Evolutionary conservation across 2,113 vertebrate species (phyloP), one percentile per base, ranked within the genome.

Genomic region (Dolichallabes microphthalmus): DNA sequence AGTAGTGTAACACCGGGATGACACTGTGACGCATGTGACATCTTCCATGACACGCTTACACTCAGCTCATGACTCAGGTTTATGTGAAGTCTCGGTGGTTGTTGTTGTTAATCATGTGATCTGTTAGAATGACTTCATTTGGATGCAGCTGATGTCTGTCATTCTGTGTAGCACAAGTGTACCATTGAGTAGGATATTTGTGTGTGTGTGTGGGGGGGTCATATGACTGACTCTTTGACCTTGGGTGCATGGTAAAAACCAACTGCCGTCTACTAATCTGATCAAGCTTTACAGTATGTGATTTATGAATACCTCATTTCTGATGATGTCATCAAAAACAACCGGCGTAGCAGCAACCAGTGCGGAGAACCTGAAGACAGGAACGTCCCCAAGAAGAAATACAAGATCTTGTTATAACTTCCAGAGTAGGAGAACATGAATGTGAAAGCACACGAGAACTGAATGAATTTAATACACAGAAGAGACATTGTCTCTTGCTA

Each of bases 141-240:
- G 19, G 17, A 39, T 19, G 2, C 30, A 73, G 69, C 17, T 50
- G 39, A 25, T 74, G 66, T 68, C 27, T 50, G 71, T 74, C 39
- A 74, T 50, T 74, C 39, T 25, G 45, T 12, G 5, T 25, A n/a
- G 22, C 45, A 74, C 71, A 74, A 74, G 39, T n/a, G 20, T 13
- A 45, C 11, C 22, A 52, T 74, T 74, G 50, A 52, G n/a, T 74
- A 52, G 71, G 71, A 52, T 1, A 57, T 57, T 10, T n/a, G 25
- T 27, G 63, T 64, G n/a, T 63, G 61, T 63, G 88, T 92, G 86
- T 92, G 87, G 87, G 83, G 86, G 89, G 89, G 87, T 86, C 88
- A 30, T 92, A 93, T 93, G 91, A 94, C 91, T 91, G 89, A 91
- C 91, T 93, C 87, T 80, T 55, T 87, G 88, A 91, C 90, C 82